Base-by-base conservation (phyloP, 2,888 invertebrate species). In the Dimorphilus gyrociliatus region DNA sequence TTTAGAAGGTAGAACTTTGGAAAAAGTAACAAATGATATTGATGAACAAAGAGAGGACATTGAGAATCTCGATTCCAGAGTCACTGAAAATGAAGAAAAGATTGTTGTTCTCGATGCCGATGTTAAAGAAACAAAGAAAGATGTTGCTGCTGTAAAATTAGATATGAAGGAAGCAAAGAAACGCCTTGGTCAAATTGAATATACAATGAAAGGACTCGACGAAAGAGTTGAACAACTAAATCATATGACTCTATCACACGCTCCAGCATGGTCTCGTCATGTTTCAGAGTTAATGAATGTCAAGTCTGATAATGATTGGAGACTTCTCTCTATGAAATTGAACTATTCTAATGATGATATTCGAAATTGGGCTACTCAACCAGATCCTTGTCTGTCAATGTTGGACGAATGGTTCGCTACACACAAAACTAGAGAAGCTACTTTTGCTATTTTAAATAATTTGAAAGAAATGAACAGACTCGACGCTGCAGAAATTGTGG, bases 401-500 rank as follows among this genome's bases (percentile, higher is more conserved):
- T 40, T 59, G 10, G 51, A 48, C 39, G 55, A 57, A 35, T 59
- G 55, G 55, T 59, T 50, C 35, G 46, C 54, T 27, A 51, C 48
- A 10, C 50, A 53, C 35, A 56, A 51, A 35, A 52, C 51, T 7
- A 45, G 50, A 29, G 57, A 56, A 34, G 47, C 47, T 4, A 48
- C 44, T 4, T 36, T 39, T 30, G 55, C 46, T 14, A 39, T 59
- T 7, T 37, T 54, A 23, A 48, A 41, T n/a, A 38, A 40, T n/a
- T 41, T 59, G 7, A 46, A 48, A 25, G 55, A 57, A 25, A 55
- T 59, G 45, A 45, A 50, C 30, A 40, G 56, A 24, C 25, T 39
- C 25, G 57, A 58, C 38, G 55, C 47, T 4, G 50, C 45, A 1
- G 33, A 35, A 17, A 50, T 58, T 32, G 53, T 58, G 6, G 53